Base-by-base conservation (phyloP, 2,888 invertebrate species). In the Digitonthophagus gazella region DNA sequence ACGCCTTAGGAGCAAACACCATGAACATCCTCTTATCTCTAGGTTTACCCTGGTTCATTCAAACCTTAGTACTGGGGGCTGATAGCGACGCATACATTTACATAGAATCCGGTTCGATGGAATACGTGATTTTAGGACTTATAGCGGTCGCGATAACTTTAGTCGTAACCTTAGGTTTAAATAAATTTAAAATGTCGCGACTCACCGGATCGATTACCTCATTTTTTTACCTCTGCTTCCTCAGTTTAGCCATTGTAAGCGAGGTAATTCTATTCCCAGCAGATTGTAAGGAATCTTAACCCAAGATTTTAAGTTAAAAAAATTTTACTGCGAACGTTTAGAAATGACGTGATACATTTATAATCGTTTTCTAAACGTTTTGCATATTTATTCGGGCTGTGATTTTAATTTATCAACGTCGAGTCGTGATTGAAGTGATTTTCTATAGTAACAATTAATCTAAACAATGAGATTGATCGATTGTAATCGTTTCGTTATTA, bases 21-120 rank as follows among this genome's bases (percentile, higher is more conserved):
- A 84, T 95, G 78, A 93, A 95, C 69, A 93, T 95, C 68, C 83
- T 95, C 1, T 86, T 95, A 65, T 94, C 95, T 1, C 83, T 95
- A 58, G 94, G 94, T 1, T 80, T 94, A 18, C 95, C 95, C 0
- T 96, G 95, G 95, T 88, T 93, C 67, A 90, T 95, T 74, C 91
- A 89, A 79, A 90, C 90, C 2, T 80, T 91, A 72, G 83, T 88
- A 63, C 79, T 85, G 61, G 80, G 86, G 2, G 82, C 78, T 0
- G 83, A 84, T 69, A 65, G 44, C 4, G 15, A 72, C 0, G 80
- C 85, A 0, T 84, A 83, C 6, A 89, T 95, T 0, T 78, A 84
- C 65, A 91, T 97, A 70, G 89, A 90, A 76, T 95, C 95, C 0
- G 86, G 89, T 1, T 93, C 94, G 0, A 89, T 96, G 55, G 91